phyloP scores from a whole-genome alignment of 2,888 invertebrate genomes.

The Myopa testacea region DNA sequence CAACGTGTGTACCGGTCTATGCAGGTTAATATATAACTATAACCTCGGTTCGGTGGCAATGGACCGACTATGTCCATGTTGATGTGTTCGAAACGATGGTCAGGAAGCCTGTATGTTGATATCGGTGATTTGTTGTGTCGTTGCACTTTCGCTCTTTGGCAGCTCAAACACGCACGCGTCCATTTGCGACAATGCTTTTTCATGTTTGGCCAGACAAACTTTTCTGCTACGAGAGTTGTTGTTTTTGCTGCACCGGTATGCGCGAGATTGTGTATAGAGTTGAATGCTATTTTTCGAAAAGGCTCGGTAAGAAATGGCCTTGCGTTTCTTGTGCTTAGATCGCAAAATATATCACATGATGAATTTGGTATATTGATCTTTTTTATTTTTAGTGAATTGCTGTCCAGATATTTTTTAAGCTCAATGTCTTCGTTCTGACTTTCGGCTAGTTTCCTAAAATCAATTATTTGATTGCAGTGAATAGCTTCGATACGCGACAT shows the following conservation, averaged over 20 bases:
- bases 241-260: conserved; percentile 32
- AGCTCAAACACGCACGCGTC: conserved; percentile 30
- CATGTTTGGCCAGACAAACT: conserved; percentile 33
- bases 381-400: not conserved
- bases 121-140: conserved; percentile 40
- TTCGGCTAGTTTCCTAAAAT: conserved; percentile 28
- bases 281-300: conserved; percentile 35
- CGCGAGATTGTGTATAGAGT: conserved; percentile 30
- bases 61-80: conserved; percentile 44
- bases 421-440: conserved; percentile 39
- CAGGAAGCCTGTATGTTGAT: conserved; percentile 25
- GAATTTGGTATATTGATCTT: not conserved
- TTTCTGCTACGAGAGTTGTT: not conserved
- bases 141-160: conserved; percentile 43
- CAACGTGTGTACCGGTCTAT: conserved; percentile 38
- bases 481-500: conserved; percentile 52
- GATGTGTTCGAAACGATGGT: conserved; percentile 42
- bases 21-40: conserved; percentile 38
- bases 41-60: conserved; percentile 27
- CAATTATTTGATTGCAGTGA: conserved; percentile 40
- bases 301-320: conserved; percentile 37
- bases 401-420: not conserved
- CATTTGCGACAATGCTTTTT: conserved; percentile 35
- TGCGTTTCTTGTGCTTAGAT: conserved; percentile 27
- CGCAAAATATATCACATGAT: conserved; percentile 34